Percentiles rank a stretch among this genome's conserved stretches.
These are phyloP conservation scores for Calliphora vicina DNA, from an alignment of 1,140 invertebrate genomes.

Conservation along the genomic window DNA sequence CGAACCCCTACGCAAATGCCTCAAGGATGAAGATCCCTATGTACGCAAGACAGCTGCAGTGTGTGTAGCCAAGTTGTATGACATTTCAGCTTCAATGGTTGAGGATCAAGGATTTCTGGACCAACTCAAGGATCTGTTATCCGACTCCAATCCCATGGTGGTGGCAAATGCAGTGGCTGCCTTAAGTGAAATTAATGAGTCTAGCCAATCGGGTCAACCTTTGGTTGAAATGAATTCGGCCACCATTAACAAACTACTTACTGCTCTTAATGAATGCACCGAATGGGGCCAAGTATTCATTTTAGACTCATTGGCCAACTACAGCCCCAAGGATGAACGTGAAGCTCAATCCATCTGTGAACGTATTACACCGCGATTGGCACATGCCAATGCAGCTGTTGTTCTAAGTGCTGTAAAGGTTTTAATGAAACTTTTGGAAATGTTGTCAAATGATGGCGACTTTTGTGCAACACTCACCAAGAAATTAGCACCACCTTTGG, in stretches of 20 bases:
- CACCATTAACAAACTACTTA: conserved; percentile 98
- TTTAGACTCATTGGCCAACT: conserved; percentile 96
- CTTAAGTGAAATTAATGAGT: conserved; percentile 98
- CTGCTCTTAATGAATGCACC: conserved; percentile 98
- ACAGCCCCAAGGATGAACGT: conserved; percentile 95
- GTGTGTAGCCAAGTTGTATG: conserved; percentile 98
- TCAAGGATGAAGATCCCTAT: conserved; percentile 99
- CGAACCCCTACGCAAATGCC: conserved; percentile 96
- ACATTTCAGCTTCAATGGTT: conserved; percentile 95
- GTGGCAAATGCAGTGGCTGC: conserved; percentile 99
- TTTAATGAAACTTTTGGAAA: conserved; percentile 97
- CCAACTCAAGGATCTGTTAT: conserved; percentile 94
- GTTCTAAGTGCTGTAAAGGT: conserved; percentile 98
- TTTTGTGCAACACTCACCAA: conserved; percentile 94
- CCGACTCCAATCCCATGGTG: conserved; percentile 99
- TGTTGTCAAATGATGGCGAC: conserved; percentile 91
- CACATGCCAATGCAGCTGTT: conserved; percentile 99
- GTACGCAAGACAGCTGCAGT: conserved; percentile 99
- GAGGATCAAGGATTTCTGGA: conserved; percentile 93
- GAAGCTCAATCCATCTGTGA: conserved; percentile 99
- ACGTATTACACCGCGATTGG: conserved; percentile 94
- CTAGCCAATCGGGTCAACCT: conserved; percentile 89
- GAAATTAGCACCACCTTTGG: conserved; percentile 97
- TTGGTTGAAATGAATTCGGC: conserved; percentile 96
- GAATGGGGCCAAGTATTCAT: conserved; percentile 99